These are phyloP conservation scores for Xyrauchen texanus DNA, from an alignment of 2,113 vertebrate genomes.

Conservation along the genomic window DNA sequence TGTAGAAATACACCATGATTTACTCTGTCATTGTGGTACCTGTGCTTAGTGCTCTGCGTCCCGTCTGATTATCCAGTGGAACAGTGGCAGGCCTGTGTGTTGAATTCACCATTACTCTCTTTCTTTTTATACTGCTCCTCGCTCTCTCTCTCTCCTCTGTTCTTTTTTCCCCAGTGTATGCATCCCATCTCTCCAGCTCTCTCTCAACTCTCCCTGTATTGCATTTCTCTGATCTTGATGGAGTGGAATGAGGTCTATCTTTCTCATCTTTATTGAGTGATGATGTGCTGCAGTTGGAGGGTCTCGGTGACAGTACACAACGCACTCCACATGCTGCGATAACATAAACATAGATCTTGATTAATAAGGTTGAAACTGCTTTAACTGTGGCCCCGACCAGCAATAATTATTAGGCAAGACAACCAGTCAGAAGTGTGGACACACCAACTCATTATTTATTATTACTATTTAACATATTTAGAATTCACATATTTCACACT, in stretches of 20 bases:
- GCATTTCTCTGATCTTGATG: background rate
- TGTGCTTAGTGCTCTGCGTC: background rate
- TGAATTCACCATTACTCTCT: background rate
- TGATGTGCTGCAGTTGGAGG: slow-evolving; percentile 30
- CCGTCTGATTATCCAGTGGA: background rate
- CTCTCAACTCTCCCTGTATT: background rate
- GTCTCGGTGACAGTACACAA: slow-evolving; percentile 65
- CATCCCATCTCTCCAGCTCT: background rate
- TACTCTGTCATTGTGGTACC: slow-evolving; percentile 2
- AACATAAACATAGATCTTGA: slow-evolving; percentile 15
- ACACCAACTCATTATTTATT: no score
- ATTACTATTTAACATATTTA: no score
- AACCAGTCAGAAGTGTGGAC: no score
- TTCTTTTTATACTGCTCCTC: slow-evolving; percentile 4
- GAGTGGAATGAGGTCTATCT: slow-evolving; percentile 19
- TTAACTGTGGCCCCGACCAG: background rate
- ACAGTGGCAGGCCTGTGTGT: slow-evolving; percentile 26
- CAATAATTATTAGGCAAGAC: no score
- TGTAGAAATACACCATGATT: background rate
- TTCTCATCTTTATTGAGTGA: slow-evolving; percentile 22
- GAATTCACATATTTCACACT: no score
- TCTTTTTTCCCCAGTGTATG: background rate
- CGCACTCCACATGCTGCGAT: slow-evolving; percentile 62
- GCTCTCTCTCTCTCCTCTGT: slow-evolving; percentile 4
- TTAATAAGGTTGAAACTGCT: background rate